These are phyloP conservation scores for Mungos mungo DNA, from an alignment of 2,113 vertebrate genomes.

Conservation along the genomic window DNA sequence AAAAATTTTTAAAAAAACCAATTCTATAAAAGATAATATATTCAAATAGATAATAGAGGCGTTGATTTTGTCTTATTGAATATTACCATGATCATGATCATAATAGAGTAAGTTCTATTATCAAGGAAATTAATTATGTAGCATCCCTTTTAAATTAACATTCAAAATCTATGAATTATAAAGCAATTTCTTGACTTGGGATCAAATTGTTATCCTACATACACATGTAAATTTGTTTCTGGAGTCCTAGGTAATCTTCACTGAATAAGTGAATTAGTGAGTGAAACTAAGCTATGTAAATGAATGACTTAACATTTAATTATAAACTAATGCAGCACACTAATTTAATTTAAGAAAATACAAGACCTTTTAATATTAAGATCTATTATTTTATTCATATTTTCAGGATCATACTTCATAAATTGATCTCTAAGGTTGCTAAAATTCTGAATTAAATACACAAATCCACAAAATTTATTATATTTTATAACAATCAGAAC, in stretches of 20 bases:
- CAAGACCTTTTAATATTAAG: not conserved
- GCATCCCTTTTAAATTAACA: conserved; percentile 29
- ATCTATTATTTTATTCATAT: conserved; percentile 19
- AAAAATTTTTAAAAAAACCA: not conserved
- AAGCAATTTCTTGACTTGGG: conserved; percentile 18
- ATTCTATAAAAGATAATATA: not conserved
- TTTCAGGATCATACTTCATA: not conserved
- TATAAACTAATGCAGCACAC: not conserved
- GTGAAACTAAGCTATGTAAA: not conserved
- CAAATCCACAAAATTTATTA: not conserved
- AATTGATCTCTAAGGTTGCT: not conserved
- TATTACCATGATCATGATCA: not conserved
- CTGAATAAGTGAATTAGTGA: conserved; percentile 24
- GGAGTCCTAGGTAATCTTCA: not conserved
- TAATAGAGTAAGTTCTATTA: not conserved
- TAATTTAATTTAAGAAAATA: conserved; percentile 42
- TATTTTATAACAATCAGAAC: not conserved
- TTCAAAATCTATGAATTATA: conserved; percentile 8
- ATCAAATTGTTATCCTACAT: conserved; percentile 25
- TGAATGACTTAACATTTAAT: conserved; percentile 45
- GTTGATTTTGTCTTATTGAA: not conserved
- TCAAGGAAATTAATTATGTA: conserved; percentile 10
- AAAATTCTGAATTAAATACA: not conserved
- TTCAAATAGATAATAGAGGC: not conserved
- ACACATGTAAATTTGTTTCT: conserved; percentile 37